Evolutionary conservation across 1,140 invertebrate species (phyloP).

Genomic region (Hypsibius dujardini): DNA sequence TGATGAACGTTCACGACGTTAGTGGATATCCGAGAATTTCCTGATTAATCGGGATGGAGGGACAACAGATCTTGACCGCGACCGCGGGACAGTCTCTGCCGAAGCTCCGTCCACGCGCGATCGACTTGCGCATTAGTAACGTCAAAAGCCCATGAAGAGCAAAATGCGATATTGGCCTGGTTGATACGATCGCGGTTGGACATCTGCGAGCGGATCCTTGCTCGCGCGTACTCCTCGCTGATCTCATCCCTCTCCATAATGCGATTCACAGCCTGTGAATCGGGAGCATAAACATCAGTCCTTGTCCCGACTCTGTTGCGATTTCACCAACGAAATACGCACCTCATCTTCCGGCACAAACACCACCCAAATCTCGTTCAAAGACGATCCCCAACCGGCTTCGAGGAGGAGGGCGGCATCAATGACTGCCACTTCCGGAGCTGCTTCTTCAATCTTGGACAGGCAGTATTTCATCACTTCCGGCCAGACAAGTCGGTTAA

Average conservation of each 20-base stretch:
- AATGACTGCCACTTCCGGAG: constrained; percentile 54
- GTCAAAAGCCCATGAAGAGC: constrained; percentile 63
- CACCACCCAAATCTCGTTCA: constrained; percentile 76
- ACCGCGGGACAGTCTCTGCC: not conserved
- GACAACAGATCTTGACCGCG: too few relatives aligned
- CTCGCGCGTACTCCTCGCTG: constrained; percentile 49
- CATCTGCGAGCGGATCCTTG: constrained; percentile 55
- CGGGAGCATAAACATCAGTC: constrained; percentile 5
- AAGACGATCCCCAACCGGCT: constrained; percentile 55
- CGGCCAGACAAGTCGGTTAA: constrained; percentile 82
- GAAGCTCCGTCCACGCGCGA: not conserved
- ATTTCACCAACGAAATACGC: constrained; percentile 21
- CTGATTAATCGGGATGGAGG: too few relatives aligned
- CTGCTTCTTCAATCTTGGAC: constrained; percentile 35
- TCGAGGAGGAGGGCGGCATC: constrained; percentile 81
- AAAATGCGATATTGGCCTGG: constrained; percentile 68
- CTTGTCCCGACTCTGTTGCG: not conserved
- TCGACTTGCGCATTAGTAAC: constrained; percentile 64
- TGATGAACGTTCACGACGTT: too few relatives aligned
- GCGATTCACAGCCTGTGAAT: constrained; percentile 48
- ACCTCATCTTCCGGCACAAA: constrained; percentile 65
- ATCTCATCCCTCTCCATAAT: constrained; percentile 59
- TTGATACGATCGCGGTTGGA: constrained; percentile 54
- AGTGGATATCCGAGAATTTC: too few relatives aligned
- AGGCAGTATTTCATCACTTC: constrained; percentile 45